Conservation (phyloP, 2,888 invertebrate genomes). For the Hoplodrina blanda region DNA sequence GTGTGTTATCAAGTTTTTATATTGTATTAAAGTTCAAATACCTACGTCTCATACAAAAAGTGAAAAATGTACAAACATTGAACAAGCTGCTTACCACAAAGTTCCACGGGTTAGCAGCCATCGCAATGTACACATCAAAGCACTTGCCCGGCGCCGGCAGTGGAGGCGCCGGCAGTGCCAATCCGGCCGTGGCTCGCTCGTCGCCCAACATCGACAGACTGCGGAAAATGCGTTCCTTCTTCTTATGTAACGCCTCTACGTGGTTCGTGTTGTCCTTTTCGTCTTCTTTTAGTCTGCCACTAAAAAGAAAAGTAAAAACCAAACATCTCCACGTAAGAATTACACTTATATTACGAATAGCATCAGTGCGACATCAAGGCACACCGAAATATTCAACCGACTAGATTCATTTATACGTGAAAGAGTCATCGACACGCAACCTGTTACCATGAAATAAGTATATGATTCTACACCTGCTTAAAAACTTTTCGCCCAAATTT, state of each 20-base stretch:
- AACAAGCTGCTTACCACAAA: conserved; percentile 89
- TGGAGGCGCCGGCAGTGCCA: conserved; percentile 78
- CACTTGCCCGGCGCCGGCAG: conserved; percentile 88
- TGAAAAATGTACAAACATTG: neutral
- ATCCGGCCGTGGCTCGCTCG: conserved; percentile 68
- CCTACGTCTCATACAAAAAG: no score
- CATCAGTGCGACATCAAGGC: neutral
- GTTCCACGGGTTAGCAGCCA: conserved; percentile 94
- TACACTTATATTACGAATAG: neutral
- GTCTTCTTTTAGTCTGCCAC: conserved; percentile 77
- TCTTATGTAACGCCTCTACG: conserved; percentile 83
- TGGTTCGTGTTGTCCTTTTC: conserved; percentile 75
- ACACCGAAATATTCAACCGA: neutral
- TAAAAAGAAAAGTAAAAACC: conserved; percentile 51
- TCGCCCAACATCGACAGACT: conserved; percentile 66
- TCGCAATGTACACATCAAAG: conserved; percentile 93
- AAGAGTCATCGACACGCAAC: no score
- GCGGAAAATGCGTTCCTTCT: conserved; percentile 87
- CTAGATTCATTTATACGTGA: neutral
- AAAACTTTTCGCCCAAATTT: no score
- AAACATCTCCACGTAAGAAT: neutral
- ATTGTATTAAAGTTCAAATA: no score
- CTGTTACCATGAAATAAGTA: no score
- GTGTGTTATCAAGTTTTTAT: no score
- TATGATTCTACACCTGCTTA: no score